Evolutionary conservation across 2,888 invertebrate genomes (phyloP).

Genomic region (Drosophila lutescens): DNA sequence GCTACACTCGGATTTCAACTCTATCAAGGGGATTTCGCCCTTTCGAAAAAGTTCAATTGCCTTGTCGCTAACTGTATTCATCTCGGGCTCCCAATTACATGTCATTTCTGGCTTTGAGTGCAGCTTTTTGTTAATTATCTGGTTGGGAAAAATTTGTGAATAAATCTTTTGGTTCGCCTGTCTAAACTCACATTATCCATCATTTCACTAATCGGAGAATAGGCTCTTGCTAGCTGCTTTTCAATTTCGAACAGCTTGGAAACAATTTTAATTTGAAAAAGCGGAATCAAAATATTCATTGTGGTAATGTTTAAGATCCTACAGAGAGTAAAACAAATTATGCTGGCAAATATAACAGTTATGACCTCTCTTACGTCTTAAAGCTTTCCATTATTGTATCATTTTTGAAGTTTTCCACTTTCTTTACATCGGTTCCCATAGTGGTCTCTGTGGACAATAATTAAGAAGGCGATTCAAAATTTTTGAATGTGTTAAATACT

Average conservation of each 20-base stretch:
- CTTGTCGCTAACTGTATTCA: constrained; percentile 53
- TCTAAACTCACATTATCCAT: not conserved
- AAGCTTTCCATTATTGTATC: not conserved
- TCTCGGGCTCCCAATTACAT: not conserved
- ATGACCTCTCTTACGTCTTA: constrained; percentile 9
- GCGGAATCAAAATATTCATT: not conserved
- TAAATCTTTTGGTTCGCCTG: not conserved
- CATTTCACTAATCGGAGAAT: fast-evolving
- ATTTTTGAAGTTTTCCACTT: not conserved
- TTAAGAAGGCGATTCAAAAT: not conserved
- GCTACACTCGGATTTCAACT: constrained; percentile 72
- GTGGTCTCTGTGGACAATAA: constrained; percentile 14
- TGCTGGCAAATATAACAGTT: not conserved
- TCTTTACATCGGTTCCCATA: constrained; percentile 12
- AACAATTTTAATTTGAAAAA: not conserved
- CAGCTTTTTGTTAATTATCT: constrained; percentile 56
- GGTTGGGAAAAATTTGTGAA: no score
- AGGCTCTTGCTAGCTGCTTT: not conserved
- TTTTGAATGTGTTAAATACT: not conserved
- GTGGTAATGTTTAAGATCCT: not conserved
- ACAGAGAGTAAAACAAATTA: not conserved
- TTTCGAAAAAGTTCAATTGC: constrained; percentile 59
- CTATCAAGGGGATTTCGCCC: constrained; percentile 59
- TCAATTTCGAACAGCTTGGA: constrained; percentile 1
- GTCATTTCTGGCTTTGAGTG: not conserved